phyloP scores from a whole-genome alignment of 2,113 vertebrate species.

The Vulpes ferrilata region DNA sequence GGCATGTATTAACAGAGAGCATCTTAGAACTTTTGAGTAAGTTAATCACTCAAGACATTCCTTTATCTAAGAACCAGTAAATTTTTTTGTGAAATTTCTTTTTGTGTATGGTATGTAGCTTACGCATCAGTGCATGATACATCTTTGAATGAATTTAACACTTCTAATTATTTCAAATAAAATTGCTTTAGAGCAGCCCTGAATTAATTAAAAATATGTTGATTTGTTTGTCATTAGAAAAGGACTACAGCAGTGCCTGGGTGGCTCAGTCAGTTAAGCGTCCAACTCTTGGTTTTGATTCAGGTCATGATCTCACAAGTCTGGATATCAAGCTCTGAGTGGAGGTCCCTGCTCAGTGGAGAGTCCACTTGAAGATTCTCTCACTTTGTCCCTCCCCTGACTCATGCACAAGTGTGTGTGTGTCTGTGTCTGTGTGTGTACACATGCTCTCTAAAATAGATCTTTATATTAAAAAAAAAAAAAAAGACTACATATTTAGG shows the following conservation, averaged over 20 bases:
- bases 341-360: not conserved
- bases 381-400: not conserved
- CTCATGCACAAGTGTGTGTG: not conserved
- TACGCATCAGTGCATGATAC: not conserved
- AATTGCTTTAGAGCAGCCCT: not conserved
- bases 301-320: not conserved
- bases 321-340: not conserved
- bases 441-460: not conserved
- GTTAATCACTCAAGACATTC: slow-evolving; percentile 2
- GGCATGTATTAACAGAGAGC: not conserved
- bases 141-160: slow-evolving; percentile 30
- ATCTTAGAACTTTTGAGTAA: not conserved
- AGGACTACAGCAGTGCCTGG: not conserved
- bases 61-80: not conserved
- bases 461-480: not conserved
- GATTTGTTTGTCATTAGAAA: not conserved
- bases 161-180: slow-evolving; percentile 24
- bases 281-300: not conserved
- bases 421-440: too few relatives aligned
- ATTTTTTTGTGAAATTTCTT: not conserved
- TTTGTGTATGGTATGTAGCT: not conserved
- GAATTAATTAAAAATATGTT: not conserved
- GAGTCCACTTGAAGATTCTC: not conserved
- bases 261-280: not conserved
- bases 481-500: not conserved